Percentiles rank a stretch among this genome's conserved stretches.
Evolutionary conservation across 2,888 invertebrate genomes (phyloP).

Genomic region (Harmothoe impar): DNA sequence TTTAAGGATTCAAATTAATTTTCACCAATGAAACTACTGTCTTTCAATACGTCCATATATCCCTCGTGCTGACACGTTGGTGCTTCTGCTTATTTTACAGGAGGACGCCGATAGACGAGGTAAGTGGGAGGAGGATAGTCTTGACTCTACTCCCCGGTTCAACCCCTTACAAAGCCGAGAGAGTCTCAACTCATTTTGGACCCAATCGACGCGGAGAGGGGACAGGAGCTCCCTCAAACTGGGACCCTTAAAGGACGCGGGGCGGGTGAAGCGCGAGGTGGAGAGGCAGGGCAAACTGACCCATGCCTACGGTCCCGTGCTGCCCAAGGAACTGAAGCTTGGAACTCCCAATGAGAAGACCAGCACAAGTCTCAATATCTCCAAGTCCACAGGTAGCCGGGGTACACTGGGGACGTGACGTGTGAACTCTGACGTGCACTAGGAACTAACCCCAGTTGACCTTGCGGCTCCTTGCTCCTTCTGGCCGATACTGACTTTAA

Average conservation of each 20-base stretch:
- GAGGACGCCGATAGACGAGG: slow-evolving; percentile 47
- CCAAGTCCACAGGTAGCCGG: slow-evolving; percentile 34
- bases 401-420: neutral
- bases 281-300: slow-evolving; percentile 31
- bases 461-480: neutral
- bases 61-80: neutral
- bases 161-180: slow-evolving; percentile 44
- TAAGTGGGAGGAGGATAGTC: slow-evolving; percentile 48
- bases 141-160: neutral
- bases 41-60: too few species aligned
- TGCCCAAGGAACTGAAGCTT: slow-evolving; percentile 26
- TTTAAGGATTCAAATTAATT: too few species aligned
- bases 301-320: slow-evolving; percentile 32
- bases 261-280: neutral
- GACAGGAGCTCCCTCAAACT: neutral
- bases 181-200: slow-evolving; percentile 39
- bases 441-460: neutral
- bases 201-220: neutral
- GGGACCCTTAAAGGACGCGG: slow-evolving; percentile 25
- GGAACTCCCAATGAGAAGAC: neutral
- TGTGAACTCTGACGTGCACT: neutral
- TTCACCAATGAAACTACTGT: too few species aligned
- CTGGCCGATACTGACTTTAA: neutral
- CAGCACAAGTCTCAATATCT: slow-evolving; percentile 15
- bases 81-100: neutral